Base-by-base conservation (phyloP, 1,140 invertebrate species). In the Bombus haemorrhoidalis region DNA sequence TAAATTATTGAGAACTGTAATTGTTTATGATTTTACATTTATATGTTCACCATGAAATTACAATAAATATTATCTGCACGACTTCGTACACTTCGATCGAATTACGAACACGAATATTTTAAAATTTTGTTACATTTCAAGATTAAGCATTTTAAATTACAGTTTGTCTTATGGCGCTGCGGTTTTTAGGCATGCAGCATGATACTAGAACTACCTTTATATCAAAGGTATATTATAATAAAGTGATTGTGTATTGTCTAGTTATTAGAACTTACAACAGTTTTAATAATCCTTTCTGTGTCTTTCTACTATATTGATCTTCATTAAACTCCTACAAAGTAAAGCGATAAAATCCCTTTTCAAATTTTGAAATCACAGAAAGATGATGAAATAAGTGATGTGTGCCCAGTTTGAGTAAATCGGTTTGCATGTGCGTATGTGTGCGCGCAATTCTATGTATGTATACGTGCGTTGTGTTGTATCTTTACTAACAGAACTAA, bases 401-500 rank as follows among this genome's bases (percentile, higher is more conserved):
- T 57, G 28, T n/a, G 15, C 34, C 32, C 53, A 22, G 15, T 37
- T 74, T 34, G 22, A 41, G 18, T 81, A 81, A 72, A 41, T 59
- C 34, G 28, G 8, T 34, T 68, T 78, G 66, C 53, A 84, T 34
- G 64, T 18, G 22, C 71, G 43, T 59, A 18, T 43, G 47, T 28
- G 34, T 1, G 34, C 18, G 66, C 1, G n/a, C 28, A 6, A 37
- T 22, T 15, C 32, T 6, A 32, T 22, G 22, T 62, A 5, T 79
- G 18, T 47, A 1, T 25, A 32, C 34, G n/a, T 32, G 34, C 53
- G 34, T 18, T 37, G n/a, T 41, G 43, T 47, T 13, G 6, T 41
- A 80, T n/a, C 71, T 77, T 59, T 32, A 90, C 82, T 90, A 88
- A 89, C 59, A 76, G n/a, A 71, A 88, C 82, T 90, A 87, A 87